A percentile compares a stretch with the other conserved stretches of the same genome.
Conservation (phyloP, 2,797 vertebrate genomes). For the Ambastaia sidthimunki region DNA sequence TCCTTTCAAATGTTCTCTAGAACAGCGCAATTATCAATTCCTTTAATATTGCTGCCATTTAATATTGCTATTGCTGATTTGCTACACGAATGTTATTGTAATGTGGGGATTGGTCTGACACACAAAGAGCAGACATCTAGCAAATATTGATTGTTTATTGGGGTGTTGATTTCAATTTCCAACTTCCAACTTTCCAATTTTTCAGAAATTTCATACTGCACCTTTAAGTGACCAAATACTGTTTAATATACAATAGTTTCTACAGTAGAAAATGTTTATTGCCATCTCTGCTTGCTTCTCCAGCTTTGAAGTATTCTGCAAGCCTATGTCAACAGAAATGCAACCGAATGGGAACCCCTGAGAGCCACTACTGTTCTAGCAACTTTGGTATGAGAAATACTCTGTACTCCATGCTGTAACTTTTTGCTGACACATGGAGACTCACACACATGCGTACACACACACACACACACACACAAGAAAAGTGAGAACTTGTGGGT, state of each 20-base stretch:
- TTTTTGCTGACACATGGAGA: conserved; percentile 58
- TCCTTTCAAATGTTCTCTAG: too few species aligned
- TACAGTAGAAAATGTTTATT: conserved; percentile 12
- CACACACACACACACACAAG: not conserved
- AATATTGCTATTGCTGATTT: too few species aligned
- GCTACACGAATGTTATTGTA: too few species aligned
- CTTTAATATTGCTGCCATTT: too few species aligned
- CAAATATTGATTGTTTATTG: too few species aligned
- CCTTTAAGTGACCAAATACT: too few species aligned
- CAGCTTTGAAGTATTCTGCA: conserved; percentile 90
- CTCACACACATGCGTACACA: not conserved
- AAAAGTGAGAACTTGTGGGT: not conserved
- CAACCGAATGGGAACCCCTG: conserved; percentile 86
- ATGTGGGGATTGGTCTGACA: too few species aligned
- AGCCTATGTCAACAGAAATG: conserved; percentile 94
- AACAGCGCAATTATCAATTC: too few species aligned
- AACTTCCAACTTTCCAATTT: too few species aligned
- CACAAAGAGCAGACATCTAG: too few species aligned
- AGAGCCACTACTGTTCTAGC: conserved; percentile 95
- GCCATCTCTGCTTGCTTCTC: conserved; percentile 28
- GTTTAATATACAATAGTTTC: conserved; percentile 20
- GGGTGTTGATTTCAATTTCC: too few species aligned
- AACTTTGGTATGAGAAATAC: conserved; percentile 86
- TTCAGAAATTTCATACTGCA: too few species aligned
- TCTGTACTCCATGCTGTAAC: not conserved